These are phyloP conservation scores for Sclerurus mexicanus DNA, from an alignment of 2,113 vertebrate genomes.

Conservation along the genomic window DNA sequence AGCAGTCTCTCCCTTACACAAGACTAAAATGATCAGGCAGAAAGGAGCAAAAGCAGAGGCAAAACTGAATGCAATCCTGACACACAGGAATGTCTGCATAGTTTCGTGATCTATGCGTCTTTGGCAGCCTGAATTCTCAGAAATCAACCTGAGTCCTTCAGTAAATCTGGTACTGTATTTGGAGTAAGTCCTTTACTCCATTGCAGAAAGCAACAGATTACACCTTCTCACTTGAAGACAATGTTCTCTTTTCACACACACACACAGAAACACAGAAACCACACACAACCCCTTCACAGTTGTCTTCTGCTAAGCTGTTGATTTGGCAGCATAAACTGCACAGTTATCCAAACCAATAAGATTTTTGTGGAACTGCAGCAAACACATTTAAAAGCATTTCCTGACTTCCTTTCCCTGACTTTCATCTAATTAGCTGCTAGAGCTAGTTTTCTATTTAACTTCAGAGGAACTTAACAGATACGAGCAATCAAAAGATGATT, in stretches of 20 bases:
- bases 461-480: not conserved
- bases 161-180: not conserved
- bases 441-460: constrained; percentile 7
- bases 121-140: not conserved
- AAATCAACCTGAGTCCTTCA: not conserved
- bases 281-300: not conserved
- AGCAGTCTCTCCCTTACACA: not conserved
- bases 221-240: not conserved
- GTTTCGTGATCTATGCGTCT: not conserved
- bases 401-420: not conserved
- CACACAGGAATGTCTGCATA: not conserved
- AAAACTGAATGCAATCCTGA: not conserved
- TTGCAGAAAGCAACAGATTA: not conserved
- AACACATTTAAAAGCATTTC: not conserved
- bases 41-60: not conserved
- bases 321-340: not conserved
- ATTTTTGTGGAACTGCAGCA: not conserved
- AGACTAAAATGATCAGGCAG: not conserved
- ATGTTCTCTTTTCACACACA: not conserved
- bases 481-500: not conserved
- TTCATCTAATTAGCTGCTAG: not conserved
- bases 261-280: not conserved
- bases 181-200: not conserved
- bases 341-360: not conserved
- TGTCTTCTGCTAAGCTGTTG: not conserved